Base-by-base conservation (phyloP, 2,113 vertebrate genomes). In the Pelvicachromis taeniatus region DNA sequence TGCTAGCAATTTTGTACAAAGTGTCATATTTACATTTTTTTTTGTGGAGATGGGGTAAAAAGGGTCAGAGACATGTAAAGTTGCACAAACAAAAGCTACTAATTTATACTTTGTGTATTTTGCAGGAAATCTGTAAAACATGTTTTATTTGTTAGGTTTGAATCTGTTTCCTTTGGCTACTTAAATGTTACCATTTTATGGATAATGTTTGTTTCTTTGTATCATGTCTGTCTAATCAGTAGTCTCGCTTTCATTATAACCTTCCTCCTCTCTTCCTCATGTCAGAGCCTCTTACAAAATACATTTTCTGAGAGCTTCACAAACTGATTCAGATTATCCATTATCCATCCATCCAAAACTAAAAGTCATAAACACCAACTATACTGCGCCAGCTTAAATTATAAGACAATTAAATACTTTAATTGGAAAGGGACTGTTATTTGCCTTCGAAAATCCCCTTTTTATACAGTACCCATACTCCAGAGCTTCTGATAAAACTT, bases 401-500 rank as follows among this genome's bases (percentile, higher is more conserved):
- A 26, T n/a, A 52, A 59, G 29, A 81, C 52, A 29, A 83, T 87
- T 68, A 81, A 40, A 42, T 31, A 21, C 9, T 73, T 61, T n/a
- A 31, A 80, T 54, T 42, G 35, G 23, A 80, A 63, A 53, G 33
- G 17, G 6, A 77, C 50, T 40, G 35, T 9, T 63, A 29, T 79
- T 79, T 65, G 54, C 29, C 23, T 80, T 80, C 52, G 31, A 31
- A 45, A 29, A 35, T 75, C 61, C 78, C 35, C 54, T 7, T 52
- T 81, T 79, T 75, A 79, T 78, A 61, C 23, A 78, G 33, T 56
- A 38, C 9, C 14, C 70, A 58, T 55, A 59, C 86, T 52, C 50
- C 80, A 84, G 59, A 81, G 80, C 87, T 75, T 80, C 80, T 40
- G 58, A 88, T 88, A 68, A 87, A 90, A 80, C 9, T 85, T 84